Conservation (phyloP, 2,113 vertebrate genomes). For the Centropus bengalensis region DNA sequence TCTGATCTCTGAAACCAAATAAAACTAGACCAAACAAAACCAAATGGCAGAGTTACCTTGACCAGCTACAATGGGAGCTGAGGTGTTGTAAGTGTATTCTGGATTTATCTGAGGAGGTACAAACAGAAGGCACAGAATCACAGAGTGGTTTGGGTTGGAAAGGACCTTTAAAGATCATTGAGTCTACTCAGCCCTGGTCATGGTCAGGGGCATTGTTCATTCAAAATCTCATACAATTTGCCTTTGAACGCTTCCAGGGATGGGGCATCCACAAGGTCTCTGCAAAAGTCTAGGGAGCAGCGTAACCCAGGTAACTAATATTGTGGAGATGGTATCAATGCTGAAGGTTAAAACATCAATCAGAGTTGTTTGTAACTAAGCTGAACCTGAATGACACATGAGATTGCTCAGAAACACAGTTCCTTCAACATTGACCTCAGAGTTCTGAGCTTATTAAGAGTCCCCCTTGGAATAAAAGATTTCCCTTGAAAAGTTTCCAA, state of each 20-base stretch:
- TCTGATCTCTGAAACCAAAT: not conserved
- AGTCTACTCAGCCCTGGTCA: not conserved
- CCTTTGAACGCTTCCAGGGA: not conserved
- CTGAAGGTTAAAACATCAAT: not conserved
- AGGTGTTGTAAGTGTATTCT: not conserved
- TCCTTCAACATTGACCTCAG: not conserved
- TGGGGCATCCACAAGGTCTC: not conserved
- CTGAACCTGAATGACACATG: not conserved
- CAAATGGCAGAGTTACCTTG: not conserved
- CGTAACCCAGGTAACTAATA: not conserved
- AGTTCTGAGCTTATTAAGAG: not conserved
- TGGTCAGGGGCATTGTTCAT: not conserved
- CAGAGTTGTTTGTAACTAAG: not conserved
- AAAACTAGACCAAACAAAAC: not conserved
- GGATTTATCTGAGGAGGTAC: not conserved
- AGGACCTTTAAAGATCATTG: not conserved
- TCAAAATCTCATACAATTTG: not conserved
- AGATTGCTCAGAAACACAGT: not conserved
- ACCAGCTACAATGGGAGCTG: not conserved
- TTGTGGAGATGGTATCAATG: not conserved
- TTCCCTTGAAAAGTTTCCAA: not conserved
- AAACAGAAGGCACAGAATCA: not conserved
- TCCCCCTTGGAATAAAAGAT: not conserved
- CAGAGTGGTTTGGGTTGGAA: not conserved
- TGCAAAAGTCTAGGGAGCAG: not conserved